Evolutionary conservation across 2,113 vertebrate genomes (phyloP).

Genomic region (Hirundichthys speculiger): DNA sequence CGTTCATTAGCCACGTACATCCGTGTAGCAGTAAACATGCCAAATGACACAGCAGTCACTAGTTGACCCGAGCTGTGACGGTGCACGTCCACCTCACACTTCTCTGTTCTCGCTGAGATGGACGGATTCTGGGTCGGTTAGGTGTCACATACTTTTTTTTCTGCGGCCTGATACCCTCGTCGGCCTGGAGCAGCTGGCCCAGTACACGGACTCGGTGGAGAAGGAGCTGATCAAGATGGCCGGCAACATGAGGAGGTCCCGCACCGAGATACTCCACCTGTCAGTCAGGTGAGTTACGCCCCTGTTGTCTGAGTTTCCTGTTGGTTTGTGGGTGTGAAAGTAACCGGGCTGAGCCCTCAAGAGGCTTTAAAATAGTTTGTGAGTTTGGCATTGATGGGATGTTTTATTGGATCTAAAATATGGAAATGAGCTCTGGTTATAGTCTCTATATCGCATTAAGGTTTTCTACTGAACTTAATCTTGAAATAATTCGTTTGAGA

Average conservation of each 20-base stretch:
- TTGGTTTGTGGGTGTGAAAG: constrained; percentile 8
- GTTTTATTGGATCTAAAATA: no score
- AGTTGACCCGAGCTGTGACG: constrained; percentile 30
- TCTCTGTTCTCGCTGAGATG: neutral
- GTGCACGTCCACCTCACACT: neutral
- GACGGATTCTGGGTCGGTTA: constrained; percentile 24
- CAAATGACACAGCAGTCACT: constrained; percentile 66
- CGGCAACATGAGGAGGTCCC: constrained; percentile 84
- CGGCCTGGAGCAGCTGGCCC: constrained; percentile 82
- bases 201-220: constrained; percentile 84
- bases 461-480: no score
- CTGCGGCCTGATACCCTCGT: no score
- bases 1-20: constrained; percentile 72
- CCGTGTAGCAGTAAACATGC: constrained; percentile 62
- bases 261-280: constrained; percentile 85
- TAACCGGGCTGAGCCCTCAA: no score
- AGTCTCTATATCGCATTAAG: no score
- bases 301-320: neutral
- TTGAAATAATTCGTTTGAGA: no score
- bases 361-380: no score
- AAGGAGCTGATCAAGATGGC: constrained; percentile 85
- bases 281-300: constrained; percentile 83
- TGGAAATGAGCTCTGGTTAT: no score
- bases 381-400: no score
- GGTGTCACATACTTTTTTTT: constrained; percentile 30